Evolutionary conservation across 1,140 invertebrate species (phyloP).

Genomic region (Trichoplusia ni): DNA sequence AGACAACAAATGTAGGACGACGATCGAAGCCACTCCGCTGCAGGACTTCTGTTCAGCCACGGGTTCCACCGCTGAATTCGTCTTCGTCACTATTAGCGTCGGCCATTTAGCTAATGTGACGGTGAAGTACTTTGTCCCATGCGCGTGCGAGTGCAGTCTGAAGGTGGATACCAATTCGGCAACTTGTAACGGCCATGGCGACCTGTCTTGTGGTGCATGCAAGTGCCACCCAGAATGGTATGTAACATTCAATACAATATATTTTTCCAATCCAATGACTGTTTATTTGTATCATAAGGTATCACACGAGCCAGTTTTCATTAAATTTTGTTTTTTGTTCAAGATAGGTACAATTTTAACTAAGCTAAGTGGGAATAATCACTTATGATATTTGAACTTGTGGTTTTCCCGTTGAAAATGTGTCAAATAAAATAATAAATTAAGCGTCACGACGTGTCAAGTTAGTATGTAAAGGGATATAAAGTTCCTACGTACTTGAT

Average conservation of each 20-base stretch:
- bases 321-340: too few relatives aligned
- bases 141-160: conserved; percentile 73
- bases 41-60: conserved; percentile 52
- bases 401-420: too few relatives aligned
- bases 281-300: too few relatives aligned
- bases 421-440: too few relatives aligned
- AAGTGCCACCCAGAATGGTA: conserved; percentile 85
- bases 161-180: conserved; percentile 72
- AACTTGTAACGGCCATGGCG: conserved; percentile 81
- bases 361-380: too few relatives aligned
- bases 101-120: conserved; percentile 38
- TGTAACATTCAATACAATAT: conserved; percentile 47
- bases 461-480: too few relatives aligned
- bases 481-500: too few relatives aligned
- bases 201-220: conserved; percentile 88
- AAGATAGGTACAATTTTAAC: too few relatives aligned
- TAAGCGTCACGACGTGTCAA: too few relatives aligned
- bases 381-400: too few relatives aligned
- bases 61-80: conserved; percentile 45
- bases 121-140: conserved; percentile 59
- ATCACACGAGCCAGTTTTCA: too few relatives aligned
- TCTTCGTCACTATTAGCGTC: conserved; percentile 42
- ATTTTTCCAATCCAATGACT: too few relatives aligned
- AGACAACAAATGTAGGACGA: conserved; percentile 36
- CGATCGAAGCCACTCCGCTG: conserved; percentile 39